These are phyloP conservation scores for Nemapogon koenigi DNA, from an alignment of 2,888 invertebrate genomes.

Conservation along the genomic window DNA sequence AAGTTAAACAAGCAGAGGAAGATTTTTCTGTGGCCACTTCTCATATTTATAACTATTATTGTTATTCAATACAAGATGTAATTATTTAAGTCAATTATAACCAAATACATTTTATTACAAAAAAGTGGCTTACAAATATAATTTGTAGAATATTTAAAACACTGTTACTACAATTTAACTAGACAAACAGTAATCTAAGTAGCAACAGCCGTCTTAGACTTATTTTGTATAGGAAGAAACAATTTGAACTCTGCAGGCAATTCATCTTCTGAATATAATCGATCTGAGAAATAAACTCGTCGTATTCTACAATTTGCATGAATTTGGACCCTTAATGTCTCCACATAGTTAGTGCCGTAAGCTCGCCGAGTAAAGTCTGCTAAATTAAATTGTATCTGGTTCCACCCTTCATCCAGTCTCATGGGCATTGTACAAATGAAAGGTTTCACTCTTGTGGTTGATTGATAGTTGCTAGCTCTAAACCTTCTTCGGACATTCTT, in stretches of 20 bases:
- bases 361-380: conserved; percentile 93
- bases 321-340: conserved; percentile 89
- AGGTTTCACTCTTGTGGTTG: conserved; percentile 92
- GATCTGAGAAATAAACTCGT: conserved; percentile 88
- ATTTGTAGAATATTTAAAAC: too few species aligned
- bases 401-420: conserved; percentile 94
- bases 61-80: too few species aligned
- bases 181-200: too few species aligned
- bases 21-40: too few species aligned
- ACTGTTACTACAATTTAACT: background rate
- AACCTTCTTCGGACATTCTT: conserved; percentile 89
- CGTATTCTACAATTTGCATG: conserved; percentile 95
- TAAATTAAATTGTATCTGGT: conserved; percentile 93
- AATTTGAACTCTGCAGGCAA: conserved; percentile 95
- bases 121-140: too few species aligned
- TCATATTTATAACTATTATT: too few species aligned
- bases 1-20: too few species aligned
- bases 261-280: conserved; percentile 93
- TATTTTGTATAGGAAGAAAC: conserved; percentile 90
- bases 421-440: conserved; percentile 98
- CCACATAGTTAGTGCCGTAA: conserved; percentile 95
- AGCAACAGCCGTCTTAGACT: conserved; percentile 63
- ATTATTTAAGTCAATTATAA: too few species aligned
- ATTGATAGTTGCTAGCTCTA: conserved; percentile 94
- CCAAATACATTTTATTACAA: too few species aligned